phyloP scores from a whole-genome alignment of 2,113 vertebrate genomes.

The Mastomys natalensis region DNA sequence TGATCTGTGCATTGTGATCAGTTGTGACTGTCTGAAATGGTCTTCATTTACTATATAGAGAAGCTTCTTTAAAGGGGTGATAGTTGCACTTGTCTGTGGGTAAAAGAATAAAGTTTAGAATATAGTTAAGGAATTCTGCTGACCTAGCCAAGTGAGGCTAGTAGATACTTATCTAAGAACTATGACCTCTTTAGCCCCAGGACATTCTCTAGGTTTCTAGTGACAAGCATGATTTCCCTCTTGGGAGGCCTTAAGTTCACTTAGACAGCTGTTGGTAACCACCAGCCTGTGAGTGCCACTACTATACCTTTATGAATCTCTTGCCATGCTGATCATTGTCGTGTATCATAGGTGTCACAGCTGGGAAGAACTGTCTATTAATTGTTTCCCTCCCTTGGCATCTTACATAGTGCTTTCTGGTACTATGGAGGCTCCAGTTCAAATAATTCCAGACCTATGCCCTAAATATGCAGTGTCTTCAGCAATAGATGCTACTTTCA shows the following conservation, averaged over 20 bases:
- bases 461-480: not conserved
- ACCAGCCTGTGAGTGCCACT: not conserved
- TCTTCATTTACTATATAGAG: not conserved
- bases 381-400: not conserved
- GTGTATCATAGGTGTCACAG: not conserved
- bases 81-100: not conserved
- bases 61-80: not conserved
- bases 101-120: not conserved
- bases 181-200: not conserved
- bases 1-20: not conserved
- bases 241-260: not conserved
- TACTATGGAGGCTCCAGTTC: not conserved
- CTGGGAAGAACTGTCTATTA: not conserved
- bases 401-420: not conserved
- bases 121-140: not conserved
- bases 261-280: not conserved
- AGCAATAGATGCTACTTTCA: not conserved
- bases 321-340: not conserved
- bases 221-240: not conserved
- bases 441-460: not conserved
- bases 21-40: not conserved
- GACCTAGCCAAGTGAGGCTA: not conserved
- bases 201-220: not conserved
- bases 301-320: not conserved
- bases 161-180: not conserved